Base-by-base conservation (phyloP, 2,797 vertebrate species). In the Champsocephalus gunnari region DNA sequence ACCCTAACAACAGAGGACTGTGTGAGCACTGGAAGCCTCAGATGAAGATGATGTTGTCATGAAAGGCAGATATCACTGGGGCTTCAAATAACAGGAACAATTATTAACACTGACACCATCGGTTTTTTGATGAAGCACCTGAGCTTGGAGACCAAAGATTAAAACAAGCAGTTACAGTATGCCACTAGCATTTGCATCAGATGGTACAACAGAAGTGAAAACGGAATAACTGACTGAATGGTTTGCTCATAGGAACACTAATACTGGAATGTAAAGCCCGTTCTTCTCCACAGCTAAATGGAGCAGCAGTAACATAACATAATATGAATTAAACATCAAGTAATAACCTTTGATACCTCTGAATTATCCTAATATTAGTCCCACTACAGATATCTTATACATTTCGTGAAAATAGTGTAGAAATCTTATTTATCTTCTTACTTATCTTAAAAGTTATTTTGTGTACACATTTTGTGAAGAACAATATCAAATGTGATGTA, bases 151-250 rank as follows among this genome's bases (percentile, higher is more conserved):
- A 77, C 19, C 38, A 66, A 71, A 54, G 56, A 28, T 11, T 60
- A 50, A 24, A 45, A 64, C 49, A 66, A 5, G 16, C 21, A 50
- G 56, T 63, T 10, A 47, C 51, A 72, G 62, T 62, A 56, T 81
- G 9, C 63, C 21, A 56, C 1, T 3, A 24, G 24, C 16, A 13
- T 72, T 76, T 70, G 57, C 54, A 72, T 78, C 43, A 66, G 48
- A 17, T 48, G 59, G 17, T 66, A 28, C 44, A 58, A 80, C 16
- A 16, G 38, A 57, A 73, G 12, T 50, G 28, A 71, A 54, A 75
- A 58, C 50, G 12, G 32, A 62, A 66, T 24, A 66, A 54, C 11
- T 66, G 47, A 77, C 66, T 62, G 11, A n/a, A 8, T n/a, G 6
- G 14, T 60, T 14, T 49, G 43, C 28, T 51, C 64, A 60, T 10